These are phyloP conservation scores for Cephus nigrinus DNA, from an alignment of 2,888 invertebrate species.

Conservation along the genomic window DNA sequence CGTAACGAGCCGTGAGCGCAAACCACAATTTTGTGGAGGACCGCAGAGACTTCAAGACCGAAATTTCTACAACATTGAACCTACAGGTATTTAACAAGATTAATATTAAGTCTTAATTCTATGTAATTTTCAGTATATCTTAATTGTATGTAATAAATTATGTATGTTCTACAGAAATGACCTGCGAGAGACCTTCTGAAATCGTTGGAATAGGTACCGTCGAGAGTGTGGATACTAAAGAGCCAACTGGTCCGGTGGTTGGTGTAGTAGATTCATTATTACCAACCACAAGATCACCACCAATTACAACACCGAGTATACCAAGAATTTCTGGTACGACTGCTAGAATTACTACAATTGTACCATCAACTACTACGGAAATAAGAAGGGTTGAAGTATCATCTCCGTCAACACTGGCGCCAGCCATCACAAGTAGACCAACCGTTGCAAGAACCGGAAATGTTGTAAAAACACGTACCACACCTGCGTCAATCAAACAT, in stretches of 20 bases:
- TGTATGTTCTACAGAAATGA: conserved; percentile 57
- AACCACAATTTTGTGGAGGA: conserved; percentile 92
- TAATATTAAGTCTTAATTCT: background rate
- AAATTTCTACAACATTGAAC: conserved; percentile 88
- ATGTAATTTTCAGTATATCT: background rate
- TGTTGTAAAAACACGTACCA: conserved; percentile 58
- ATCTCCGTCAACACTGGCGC: conserved; percentile 28
- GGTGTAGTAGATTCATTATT: conserved; percentile 63
- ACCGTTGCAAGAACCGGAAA: conserved; percentile 54
- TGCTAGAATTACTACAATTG: conserved; percentile 41
- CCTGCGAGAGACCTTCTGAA: conserved; percentile 64
- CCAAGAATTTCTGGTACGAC: conserved; percentile 49
- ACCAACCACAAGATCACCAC: conserved; percentile 54
- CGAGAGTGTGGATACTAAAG: conserved; percentile 68
- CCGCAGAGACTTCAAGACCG: conserved; percentile 83
- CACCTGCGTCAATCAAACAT: conserved; percentile 43
- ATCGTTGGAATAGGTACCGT: conserved; percentile 71
- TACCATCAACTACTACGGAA: conserved; percentile 15
- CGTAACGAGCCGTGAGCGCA: conserved; percentile 91
- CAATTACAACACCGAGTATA: conserved; percentile 52
- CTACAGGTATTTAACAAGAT: conserved; percentile 70
- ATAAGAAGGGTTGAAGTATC: conserved; percentile 19
- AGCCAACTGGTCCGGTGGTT: conserved; percentile 51
- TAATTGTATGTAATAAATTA: conserved; percentile 5
- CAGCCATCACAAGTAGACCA: conserved; percentile 35